These are phyloP conservation scores for Drosophila nigrodunni DNA, from an alignment of 1,140 invertebrate genomes.

Conservation along the genomic window DNA sequence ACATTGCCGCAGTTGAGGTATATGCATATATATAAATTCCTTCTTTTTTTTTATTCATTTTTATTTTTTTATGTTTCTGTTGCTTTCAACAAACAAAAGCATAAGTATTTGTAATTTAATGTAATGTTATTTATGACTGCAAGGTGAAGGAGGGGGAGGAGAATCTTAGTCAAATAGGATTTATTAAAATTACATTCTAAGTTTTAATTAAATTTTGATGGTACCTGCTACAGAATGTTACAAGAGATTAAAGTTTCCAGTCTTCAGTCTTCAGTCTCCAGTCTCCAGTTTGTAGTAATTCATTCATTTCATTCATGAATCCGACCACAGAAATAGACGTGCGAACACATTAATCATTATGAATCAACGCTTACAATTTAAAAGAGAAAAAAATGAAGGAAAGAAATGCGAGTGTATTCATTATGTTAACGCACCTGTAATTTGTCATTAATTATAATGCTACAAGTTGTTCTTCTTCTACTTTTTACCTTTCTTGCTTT, in stretches of 20 bases:
- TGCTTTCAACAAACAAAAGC: conserved; percentile 37
- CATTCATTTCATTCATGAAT: conserved; percentile 12
- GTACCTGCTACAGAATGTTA: not conserved
- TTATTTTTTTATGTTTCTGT: not conserved
- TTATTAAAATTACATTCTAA: conserved; percentile 36
- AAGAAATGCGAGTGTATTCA: conserved; percentile 35
- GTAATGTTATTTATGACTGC: conserved; percentile 45
- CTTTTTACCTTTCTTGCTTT: not conserved
- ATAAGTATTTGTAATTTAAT: conserved; percentile 51
- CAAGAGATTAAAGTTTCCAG: not conserved
- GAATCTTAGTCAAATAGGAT: conserved; percentile 31
- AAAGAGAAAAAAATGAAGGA: conserved; percentile 28
- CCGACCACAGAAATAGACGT: not conserved
- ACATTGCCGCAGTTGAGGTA: conserved; percentile 68
- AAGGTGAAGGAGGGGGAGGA: not conserved
- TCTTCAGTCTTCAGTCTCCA: not conserved
- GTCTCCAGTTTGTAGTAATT: not conserved
- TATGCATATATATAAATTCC: conserved; percentile 31
- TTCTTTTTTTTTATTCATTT: not conserved
- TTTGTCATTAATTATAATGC: conserved; percentile 73
- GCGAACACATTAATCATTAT: conserved; percentile 34
- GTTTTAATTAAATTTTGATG: conserved; percentile 42
- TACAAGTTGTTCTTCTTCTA: conserved; percentile 57
- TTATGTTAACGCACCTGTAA: conserved; percentile 52
- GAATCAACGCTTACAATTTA: conserved; percentile 44